Conservation (phyloP, 2,113 vertebrate genomes). For the Prolemur simus region DNA sequence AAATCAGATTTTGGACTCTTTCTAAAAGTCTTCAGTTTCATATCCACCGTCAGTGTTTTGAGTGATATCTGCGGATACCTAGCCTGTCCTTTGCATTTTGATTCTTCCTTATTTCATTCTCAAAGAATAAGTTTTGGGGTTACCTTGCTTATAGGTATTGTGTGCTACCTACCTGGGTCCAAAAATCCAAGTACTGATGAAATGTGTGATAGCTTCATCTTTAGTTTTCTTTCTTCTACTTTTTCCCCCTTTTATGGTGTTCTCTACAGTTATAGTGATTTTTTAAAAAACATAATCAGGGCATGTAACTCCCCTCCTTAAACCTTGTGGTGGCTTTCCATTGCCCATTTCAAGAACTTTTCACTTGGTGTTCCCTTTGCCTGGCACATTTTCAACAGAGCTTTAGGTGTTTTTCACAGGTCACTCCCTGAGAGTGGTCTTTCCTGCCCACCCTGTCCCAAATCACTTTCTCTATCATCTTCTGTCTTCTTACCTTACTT, state of each 20-base stretch:
- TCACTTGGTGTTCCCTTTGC: not conserved
- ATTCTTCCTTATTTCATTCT: slow-evolving; percentile 11
- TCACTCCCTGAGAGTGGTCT: not conserved
- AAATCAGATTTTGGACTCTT: not conserved
- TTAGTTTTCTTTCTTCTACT: not conserved
- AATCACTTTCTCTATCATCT: not conserved
- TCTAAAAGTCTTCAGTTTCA: not conserved
- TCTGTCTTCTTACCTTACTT: not conserved
- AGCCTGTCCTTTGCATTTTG: not conserved
- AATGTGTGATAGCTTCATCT: not conserved
- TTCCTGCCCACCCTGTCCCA: not conserved
- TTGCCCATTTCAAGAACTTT: not conserved
- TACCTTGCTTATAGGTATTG: not conserved
- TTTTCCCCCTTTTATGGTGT: not conserved
- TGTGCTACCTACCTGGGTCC: not conserved
- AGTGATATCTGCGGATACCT: not conserved
- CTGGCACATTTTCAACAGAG: not conserved
- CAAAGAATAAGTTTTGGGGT: not conserved
- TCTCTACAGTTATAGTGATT: not conserved
- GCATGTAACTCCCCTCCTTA: not conserved
- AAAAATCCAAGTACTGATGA: not conserved
- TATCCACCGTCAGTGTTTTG: not conserved
- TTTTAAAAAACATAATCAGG: not conserved
- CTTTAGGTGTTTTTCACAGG: not conserved
- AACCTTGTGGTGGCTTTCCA: not conserved